Conservation (phyloP, 2,888 invertebrate genomes). For the Eumacrocentrus americanus region DNA sequence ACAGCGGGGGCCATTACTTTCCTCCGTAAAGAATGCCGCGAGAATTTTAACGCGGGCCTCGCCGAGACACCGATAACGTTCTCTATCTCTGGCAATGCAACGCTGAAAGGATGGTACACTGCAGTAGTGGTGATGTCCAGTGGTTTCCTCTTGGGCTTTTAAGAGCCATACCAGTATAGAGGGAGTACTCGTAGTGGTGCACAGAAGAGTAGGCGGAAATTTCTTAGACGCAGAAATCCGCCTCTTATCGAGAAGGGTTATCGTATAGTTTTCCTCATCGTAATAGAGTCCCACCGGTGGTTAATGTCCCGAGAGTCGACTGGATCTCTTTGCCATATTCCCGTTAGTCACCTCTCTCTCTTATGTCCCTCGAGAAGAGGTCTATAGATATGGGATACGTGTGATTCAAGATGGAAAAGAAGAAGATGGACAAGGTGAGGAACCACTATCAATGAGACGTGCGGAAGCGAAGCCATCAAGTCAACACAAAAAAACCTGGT, state of each 20-base stretch:
- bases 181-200: too few relatives aligned
- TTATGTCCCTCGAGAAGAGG: background rate
- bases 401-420: too few relatives aligned
- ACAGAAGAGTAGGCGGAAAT: slow-evolving; percentile 2
- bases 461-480: too few relatives aligned
- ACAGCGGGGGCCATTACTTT: slow-evolving; percentile 7
- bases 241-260: slow-evolving; percentile 24
- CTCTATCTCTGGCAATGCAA: background rate
- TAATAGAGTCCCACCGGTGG: slow-evolving; percentile 24
- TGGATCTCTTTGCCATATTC: slow-evolving; percentile 15
- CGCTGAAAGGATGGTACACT: slow-evolving; percentile 10
- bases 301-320: slow-evolving; percentile 22
- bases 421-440: too few relatives aligned
- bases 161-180: slow-evolving; percentile 14
- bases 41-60: slow-evolving; percentile 12
- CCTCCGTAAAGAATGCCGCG: slow-evolving; percentile 9
- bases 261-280: slow-evolving; percentile 17
- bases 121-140: slow-evolving; percentile 2
- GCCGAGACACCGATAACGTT: slow-evolving; percentile 9
- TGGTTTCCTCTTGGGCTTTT: slow-evolving; percentile 17
- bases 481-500: too few relatives aligned
- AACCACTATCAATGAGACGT: too few relatives aligned
- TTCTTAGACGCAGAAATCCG: slow-evolving; percentile 16
- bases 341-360: background rate
- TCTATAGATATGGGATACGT: too few relatives aligned